Evolutionary conservation across 2,888 invertebrate species (phyloP), one percentile per base, ranked within the genome.

Genomic region (Craniophora ligustri): DNA sequence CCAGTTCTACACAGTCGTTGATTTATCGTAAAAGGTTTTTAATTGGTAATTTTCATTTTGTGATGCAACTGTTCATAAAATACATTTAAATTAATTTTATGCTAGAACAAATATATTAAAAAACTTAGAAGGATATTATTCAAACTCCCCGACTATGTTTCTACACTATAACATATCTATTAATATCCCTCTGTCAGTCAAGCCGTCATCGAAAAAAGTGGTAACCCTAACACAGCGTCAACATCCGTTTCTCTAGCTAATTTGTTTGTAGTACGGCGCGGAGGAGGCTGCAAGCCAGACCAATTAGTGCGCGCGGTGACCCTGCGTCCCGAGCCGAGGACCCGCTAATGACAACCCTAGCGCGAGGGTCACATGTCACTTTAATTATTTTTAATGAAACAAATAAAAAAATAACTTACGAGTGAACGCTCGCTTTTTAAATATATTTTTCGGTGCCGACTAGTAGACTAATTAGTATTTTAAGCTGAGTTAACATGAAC

Each of bases 221-320:
- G 56, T 69, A 87, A 64, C 86, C 86, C 85, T 86, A 72, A 32
- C 32, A 42, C 57, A 65, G 62, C 74, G 65, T 67, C 78, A 75
- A 79, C 84, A 84, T 81, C 82, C 84, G 82, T 85, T 85, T 74
- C 84, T 82, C 77, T 75, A 76, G 82, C 84, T 88, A 90, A 89
- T 89, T 89, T 87, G 86, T 88, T 87, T 88, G 86, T 78, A 77
- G 81, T 80, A 80, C 75, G 76, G 77, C 66, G 62, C 50, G 45
- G 80, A 78, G 79, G 78, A 81, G 77, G 74, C 81, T 82, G 84
- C 81, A 80, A 62, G 80, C 77, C 77, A 78, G 81, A 81, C 87
- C 87, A 90, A 89, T 89, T 89, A 89, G 87, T 80, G 82, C 75
- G 72, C 72, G 73, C 70, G 71, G 73, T 74, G 77, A 74, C 74